Evolutionary conservation across 2,888 invertebrate species (phyloP), one percentile per base, ranked within the genome.

Genomic region (Sclerodermus sp.): DNA sequence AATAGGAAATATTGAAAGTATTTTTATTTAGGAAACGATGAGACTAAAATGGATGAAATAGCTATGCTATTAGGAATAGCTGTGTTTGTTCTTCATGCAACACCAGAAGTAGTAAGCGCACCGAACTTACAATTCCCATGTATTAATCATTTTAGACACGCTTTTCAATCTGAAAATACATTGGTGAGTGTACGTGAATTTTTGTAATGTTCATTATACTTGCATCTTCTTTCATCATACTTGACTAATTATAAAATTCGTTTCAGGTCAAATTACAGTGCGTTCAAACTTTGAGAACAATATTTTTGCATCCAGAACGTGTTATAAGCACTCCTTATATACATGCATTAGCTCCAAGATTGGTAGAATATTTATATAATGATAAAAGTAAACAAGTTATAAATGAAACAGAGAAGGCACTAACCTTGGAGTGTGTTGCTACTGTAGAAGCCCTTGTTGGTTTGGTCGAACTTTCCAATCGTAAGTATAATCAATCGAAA

Each of bases 111-210:
- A 10, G 86, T 90, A 10, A 83, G 85, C 29, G 87, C 90, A 30
- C 90, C 92, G 10, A 89, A 91, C 66, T 80, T 96, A 46, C 90
- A 93, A 75, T 93, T 91, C 78, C 93, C 94, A 1, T 93, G 93
- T 73, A 91, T 96, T 67, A 93, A 95, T 81, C 90, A 95, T 73
- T 95, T 95, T 79, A 83, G 91, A 32, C 91, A 92, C 70, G 91
- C 93, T 65, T 82, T 92, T 45, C 87, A 87, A 68, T 85, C 84
- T 52, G 82, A 84, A 37, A 85, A 86, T 73, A 79, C 83, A 54
- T 78, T 82, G 62, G 84, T 85, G 71, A 77, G 79, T 64, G 34
- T 13, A 34, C 12, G n/a, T 34, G 34, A 34, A 34, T 23, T 23
- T 23, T 23, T 23, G 23, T 23, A 23, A 8, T 23, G 23, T 23